Evolutionary conservation across 2,113 vertebrate genomes (phyloP).

Genomic region (Microcebus jonahi): DNA sequence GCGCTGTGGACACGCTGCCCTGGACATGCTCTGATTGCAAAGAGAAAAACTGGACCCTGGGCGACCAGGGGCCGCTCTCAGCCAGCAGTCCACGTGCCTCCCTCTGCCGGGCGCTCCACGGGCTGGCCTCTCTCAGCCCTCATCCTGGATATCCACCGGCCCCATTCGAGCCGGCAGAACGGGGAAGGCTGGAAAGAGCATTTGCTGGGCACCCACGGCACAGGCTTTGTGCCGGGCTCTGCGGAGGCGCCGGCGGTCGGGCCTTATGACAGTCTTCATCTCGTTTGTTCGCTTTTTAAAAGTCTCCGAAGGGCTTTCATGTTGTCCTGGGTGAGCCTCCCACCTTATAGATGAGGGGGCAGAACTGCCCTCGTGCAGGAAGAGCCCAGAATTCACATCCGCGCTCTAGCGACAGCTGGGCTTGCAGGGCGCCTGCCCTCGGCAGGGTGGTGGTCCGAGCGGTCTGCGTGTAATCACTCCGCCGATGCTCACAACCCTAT

Average conservation of each 20-base stretch:
- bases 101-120: neutral
- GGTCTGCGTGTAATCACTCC: neutral
- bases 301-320: neutral
- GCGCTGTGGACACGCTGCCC: neutral
- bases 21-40: slow-evolving; percentile 21
- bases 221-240: neutral
- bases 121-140: neutral
- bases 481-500: neutral
- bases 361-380: neutral
- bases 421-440: neutral
- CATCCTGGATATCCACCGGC: neutral
- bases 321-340: neutral
- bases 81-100: neutral
- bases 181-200: neutral
- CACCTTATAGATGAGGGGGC: neutral
- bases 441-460: neutral
- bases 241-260: neutral
- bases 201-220: neutral
- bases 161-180: neutral
- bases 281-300: neutral
- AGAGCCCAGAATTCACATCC: neutral
- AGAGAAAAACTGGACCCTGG: slow-evolving; percentile 13
- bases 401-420: neutral
- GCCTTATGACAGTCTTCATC: neutral
- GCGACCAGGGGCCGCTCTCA: neutral